A percentile compares a stretch with the other conserved stretches of the same genome.
Evolutionary conservation across 2,797 vertebrate species (phyloP).

Genomic region (Trichosurus vulpecula): DNA sequence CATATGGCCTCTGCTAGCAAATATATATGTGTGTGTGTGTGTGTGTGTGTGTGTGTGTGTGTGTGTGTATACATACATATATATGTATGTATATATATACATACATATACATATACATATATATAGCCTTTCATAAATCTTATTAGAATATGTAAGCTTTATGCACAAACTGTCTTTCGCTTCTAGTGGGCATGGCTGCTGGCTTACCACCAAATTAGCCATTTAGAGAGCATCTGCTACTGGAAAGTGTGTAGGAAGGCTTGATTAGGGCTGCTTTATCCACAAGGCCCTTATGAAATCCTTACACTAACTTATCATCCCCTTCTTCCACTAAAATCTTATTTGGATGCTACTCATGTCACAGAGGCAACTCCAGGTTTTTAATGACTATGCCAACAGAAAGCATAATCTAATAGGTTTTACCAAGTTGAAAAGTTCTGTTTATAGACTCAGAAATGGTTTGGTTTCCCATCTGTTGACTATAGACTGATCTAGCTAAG

Average conservation of each 20-base stretch:
- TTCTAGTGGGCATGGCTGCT: not conserved
- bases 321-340: not conserved
- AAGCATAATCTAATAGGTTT: not conserved
- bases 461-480: not conserved
- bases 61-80: no score
- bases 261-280: not conserved
- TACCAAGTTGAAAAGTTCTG: not conserved
- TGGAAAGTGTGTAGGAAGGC: not conserved
- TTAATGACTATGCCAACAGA: not conserved
- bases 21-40: no score
- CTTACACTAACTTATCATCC: not conserved
- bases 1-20: not conserved
- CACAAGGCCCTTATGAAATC: not conserved
- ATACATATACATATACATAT: no score
- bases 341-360: not conserved
- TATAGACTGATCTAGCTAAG: not conserved
- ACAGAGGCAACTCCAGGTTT: not conserved
- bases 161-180: not conserved
- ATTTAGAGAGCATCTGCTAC: not conserved
- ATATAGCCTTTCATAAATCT: not conserved
- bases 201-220: not conserved
- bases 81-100: no score
- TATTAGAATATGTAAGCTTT: not conserved
- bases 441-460: not conserved
- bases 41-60: no score